Evolutionary conservation across 2,888 invertebrate species (phyloP), one percentile per base, ranked within the genome.

Genomic region (Allygus modestus): DNA sequence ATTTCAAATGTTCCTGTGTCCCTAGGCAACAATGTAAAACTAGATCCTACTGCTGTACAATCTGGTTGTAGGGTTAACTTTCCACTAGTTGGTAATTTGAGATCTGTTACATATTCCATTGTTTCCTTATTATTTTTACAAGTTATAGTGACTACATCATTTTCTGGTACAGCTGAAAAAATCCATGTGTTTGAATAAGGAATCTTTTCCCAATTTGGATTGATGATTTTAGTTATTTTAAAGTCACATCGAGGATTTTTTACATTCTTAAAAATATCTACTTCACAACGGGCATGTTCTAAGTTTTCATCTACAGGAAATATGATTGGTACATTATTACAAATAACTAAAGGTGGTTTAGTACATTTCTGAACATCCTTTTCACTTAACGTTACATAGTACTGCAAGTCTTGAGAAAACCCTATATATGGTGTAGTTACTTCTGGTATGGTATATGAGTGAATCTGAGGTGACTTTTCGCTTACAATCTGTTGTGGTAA

Each of bases 121-220:
- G n/a, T n/a, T 33, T 33, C 73, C 31, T 31, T 73, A 33, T 73
- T 73, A 73, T 73, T 73, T 73, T 73, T 73, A 17, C 73, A 73
- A 1, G 33, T 73, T 73, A 37, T 73, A 1, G 41, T 73, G 9
- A 73, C 31, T 11, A 33, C 31, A 28, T 61, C 61, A 61, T 61
- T 61, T 28, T 61, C 26, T 2, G 61, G 61, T 1, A 61, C 61
- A 23, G 5, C 2, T 7, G 61, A 7, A 15, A 61, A 61, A 11
- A 61, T 20, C 46, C 46, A 46, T 46, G 46, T 46, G 12, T 46
- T 46, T 46, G 46, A 46, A 46, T 46, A 46, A 4, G 46, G 46
- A 46, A 46, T 12, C 12, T 15, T 46, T 15, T 46, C 46, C 46
- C 46, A 46, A 46, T 46, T 46, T 9, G 46, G 12, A 15, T 15